These are phyloP conservation scores for Hirundo rustica DNA, from an alignment of 2,797 vertebrate genomes.

Conservation along the genomic window DNA sequence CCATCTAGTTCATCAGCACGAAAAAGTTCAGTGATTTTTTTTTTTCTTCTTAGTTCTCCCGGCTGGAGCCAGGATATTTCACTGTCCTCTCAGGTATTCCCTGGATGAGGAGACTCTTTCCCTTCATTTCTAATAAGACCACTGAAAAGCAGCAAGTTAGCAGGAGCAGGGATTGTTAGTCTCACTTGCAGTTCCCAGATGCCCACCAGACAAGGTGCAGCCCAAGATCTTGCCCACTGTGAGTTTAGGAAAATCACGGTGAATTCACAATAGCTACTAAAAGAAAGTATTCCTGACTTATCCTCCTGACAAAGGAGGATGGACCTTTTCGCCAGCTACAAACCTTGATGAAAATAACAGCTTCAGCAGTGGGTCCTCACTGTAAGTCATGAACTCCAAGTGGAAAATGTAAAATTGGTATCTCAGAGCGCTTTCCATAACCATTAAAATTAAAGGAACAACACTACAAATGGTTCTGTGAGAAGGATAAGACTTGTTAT, in stretches of 20 bases:
- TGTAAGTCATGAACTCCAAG: not conserved
- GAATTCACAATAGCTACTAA: not conserved
- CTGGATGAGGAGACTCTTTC: not conserved
- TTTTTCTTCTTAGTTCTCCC: not conserved
- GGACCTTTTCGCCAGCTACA: accelerated
- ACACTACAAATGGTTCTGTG: not conserved
- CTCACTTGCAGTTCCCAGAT: not conserved
- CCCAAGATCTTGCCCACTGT: not conserved
- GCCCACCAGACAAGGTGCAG: not conserved
- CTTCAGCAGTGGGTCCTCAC: not conserved
- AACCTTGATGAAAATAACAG: not conserved
- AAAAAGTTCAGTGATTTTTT: not conserved
- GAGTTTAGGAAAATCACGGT: not conserved
- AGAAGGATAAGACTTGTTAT: not conserved
- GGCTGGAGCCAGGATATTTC: not conserved
- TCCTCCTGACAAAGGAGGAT: not conserved
- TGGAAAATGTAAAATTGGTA: not conserved
- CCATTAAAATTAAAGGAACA: not conserved
- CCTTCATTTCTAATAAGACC: not conserved
- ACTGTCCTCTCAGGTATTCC: not conserved
- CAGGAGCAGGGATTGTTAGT: not conserved
- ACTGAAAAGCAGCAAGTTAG: not conserved
- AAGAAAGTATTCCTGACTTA: not conserved
- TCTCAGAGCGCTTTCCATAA: not conserved
- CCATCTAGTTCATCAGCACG: not conserved